Evolutionary conservation across 2,797 vertebrate species (phyloP).

Genomic region (Ciconia nigra): DNA sequence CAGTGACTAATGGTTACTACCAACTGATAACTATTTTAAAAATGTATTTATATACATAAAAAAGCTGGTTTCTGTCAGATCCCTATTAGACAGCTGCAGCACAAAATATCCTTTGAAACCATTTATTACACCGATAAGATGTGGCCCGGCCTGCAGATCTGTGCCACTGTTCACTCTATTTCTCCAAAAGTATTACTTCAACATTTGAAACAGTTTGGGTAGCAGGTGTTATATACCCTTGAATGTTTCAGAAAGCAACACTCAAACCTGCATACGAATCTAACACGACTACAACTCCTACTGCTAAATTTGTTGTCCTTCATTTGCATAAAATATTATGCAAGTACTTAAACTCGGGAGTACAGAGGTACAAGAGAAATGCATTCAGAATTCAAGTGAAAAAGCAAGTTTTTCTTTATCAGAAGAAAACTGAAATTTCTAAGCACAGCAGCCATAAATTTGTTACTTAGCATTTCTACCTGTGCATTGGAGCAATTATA

Average conservation of each 20-base stretch:
- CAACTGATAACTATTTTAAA: neutral
- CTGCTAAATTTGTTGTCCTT: neutral
- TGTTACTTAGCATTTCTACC: neutral
- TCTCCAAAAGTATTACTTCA: neutral
- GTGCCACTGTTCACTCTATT: neutral
- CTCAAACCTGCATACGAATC: accelerated
- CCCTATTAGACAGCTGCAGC: neutral
- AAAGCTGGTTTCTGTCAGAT: neutral
- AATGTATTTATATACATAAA: neutral
- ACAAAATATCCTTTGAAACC: neutral
- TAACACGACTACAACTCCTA: neutral
- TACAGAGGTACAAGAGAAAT: neutral
- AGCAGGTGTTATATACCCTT: neutral
- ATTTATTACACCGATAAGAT: neutral
- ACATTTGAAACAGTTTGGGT: neutral
- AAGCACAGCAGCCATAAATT: neutral
- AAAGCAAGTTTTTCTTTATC: neutral
- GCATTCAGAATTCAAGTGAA: neutral
- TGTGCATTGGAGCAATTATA: neutral
- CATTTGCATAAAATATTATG: neutral
- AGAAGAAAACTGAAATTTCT: neutral
- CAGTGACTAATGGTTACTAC: neutral
- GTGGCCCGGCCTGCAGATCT: neutral
- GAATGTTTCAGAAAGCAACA: neutral
- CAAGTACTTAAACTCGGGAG: neutral